Evolutionary conservation across 2,888 invertebrate species (phyloP), one percentile per base, ranked within the genome.

Genomic region (Eupithecia vulgata): DNA sequence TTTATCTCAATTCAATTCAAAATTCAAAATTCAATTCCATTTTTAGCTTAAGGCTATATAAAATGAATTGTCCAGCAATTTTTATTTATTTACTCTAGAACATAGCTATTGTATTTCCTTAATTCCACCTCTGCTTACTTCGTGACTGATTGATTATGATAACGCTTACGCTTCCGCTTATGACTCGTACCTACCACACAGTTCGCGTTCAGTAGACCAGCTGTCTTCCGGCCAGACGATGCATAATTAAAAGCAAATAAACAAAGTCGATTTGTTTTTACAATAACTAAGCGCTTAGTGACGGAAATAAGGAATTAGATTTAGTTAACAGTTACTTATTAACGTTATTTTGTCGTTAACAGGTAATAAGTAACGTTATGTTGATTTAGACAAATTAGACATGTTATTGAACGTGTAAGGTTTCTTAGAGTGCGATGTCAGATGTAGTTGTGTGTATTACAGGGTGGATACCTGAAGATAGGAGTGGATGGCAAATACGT

Each of bases 201-300:
- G 59, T 62, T 61, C 35, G 62, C 52, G 71, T 52, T 62, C 71
- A 72, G 48, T 72, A 37, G 67, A 40, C 62, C 71, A 62, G 17
- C n/a, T 48, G 21, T 35, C 45, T 72, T 72, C 71, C 71, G 67
- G 61, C 35, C 61, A 59, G 25, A 61, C 71, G 30, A 57, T 67
- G 35, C 66, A 42, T 61, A 67, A 66, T 57, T 66, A 66, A 67
- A 35, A 64, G 57, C 67, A 67, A 40, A 65, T 37, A 65, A 21
- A 65, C 65, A 40, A 40, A 65, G 25, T 57, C 25, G 25, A 57
- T 57, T 57, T 57, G 57, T 57, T 57, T 57, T 57, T 57, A 13
- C 8, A 10, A 52, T 57, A 1, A 57, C 52, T 52, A 12, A 52
- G 10, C 57, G 57, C 5, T 57, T 57, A 25, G 25, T 57, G 57